These are phyloP conservation scores for Danio kyathit DNA, from an alignment of 2,797 vertebrate species.

Conservation along the genomic window DNA sequence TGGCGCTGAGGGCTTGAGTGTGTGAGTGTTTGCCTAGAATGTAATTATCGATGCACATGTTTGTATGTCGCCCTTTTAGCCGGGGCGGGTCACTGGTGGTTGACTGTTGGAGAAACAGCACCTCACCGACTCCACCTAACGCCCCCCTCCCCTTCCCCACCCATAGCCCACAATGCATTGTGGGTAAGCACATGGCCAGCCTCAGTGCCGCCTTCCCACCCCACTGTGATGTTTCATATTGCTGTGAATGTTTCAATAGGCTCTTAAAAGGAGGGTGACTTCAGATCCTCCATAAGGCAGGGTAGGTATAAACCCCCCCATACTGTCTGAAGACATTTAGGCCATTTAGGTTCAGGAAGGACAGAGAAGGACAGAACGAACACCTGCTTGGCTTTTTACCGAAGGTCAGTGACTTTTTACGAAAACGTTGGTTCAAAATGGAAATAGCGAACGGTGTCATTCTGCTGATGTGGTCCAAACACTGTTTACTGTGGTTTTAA, in stretches of 20 bases:
- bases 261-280: conserved; percentile 41
- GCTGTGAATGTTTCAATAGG: conserved; percentile 84
- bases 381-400: conserved; percentile 68
- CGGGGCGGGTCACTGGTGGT: conserved; percentile 67
- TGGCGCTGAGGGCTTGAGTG: conserved; percentile 52
- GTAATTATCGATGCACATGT: conserved; percentile 64
- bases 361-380: conserved; percentile 4
- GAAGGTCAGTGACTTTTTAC: conserved; percentile 61
- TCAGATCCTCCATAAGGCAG: conserved; percentile 41
- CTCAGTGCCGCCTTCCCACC: conserved; percentile 84
- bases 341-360: conserved; percentile 4
- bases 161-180: conserved; percentile 85
- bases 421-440: conserved; percentile 58
- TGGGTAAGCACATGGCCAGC: conserved; percentile 87
- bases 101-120: conserved; percentile 45
- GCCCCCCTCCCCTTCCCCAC: conserved; percentile 70
- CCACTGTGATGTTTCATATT: conserved; percentile 95
- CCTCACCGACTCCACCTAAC: conserved; percentile 74
- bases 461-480: conserved; percentile 52
- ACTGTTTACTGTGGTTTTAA: conserved; percentile 36
- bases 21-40: conserved; percentile 62
- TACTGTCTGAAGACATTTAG: conserved; percentile 1
- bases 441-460: conserved; percentile 27
- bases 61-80: conserved; percentile 68
- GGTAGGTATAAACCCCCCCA: conserved; percentile 9